These are phyloP conservation scores for Spialia ferax DNA, from an alignment of 2,888 invertebrate genomes.

Conservation along the genomic window DNA sequence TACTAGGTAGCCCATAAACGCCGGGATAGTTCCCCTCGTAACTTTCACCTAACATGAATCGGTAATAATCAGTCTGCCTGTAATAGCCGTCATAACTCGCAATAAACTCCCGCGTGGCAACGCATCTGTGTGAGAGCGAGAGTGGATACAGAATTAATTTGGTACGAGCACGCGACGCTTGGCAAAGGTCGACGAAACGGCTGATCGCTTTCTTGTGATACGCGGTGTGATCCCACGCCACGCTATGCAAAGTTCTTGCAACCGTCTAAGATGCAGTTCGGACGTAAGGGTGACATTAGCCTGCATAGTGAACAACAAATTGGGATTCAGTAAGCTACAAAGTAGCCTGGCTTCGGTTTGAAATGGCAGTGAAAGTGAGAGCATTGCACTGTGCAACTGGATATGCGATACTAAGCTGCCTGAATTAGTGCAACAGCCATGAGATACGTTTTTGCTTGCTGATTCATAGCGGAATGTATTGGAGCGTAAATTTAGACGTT, in stretches of 20 bases:
- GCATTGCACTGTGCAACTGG: constrained; percentile 37
- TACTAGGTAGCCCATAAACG: constrained; percentile 39
- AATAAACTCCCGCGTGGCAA: constrained; percentile 56
- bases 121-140: constrained; percentile 71
- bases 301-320: constrained; percentile 34
- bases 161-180: constrained; percentile 74
- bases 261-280: constrained; percentile 22
- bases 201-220: constrained; percentile 66
- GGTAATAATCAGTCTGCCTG: constrained; percentile 62
- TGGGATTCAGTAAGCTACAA: constrained; percentile 36
- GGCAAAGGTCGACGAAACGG: constrained; percentile 54
- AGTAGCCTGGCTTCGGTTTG: constrained; percentile 24
- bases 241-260: constrained; percentile 36
- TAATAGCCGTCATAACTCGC: constrained; percentile 71
- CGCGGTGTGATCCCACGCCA: constrained; percentile 34
- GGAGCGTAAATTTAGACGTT: constrained; percentile 16
- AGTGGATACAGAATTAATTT: constrained; percentile 77
- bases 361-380: constrained; percentile 40
- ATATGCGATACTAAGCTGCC: constrained; percentile 24
- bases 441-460: background rate
- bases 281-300: constrained; percentile 39
- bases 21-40: constrained; percentile 58
- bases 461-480: constrained; percentile 20
- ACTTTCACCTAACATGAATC: constrained; percentile 74
- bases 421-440: constrained; percentile 28